Base-by-base conservation (phyloP, 2,888 invertebrate genomes). In the Dimorphilus gyrociliatus region DNA sequence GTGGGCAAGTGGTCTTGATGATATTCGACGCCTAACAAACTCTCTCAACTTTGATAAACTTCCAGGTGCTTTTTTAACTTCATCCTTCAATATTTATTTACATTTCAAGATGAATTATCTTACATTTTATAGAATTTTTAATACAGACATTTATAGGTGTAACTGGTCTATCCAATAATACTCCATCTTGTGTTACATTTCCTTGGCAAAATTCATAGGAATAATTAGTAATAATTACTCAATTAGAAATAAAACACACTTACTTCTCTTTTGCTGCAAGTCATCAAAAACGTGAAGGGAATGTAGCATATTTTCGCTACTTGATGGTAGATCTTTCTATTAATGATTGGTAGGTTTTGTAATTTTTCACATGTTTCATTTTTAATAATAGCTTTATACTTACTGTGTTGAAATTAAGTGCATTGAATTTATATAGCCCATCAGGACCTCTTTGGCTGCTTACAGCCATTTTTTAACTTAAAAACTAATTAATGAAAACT, bases 121-220 rank as follows among this genome's bases (percentile, higher is more conserved):
- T n/a, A n/a, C n/a, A n/a, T n/a, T 10, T 10, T 21, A 21, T 21
- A 10, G 8, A 10, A 13, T 6, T 7, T 31, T 12, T 12, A 4
- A 10, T 25, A 40, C 53, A 45, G 38, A 55, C 55, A 48, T 55
- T 44, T 25, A 55, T 53, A 2, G 55, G 54, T 21, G 55, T 55
- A 10, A 51, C 46, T 25, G 55, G 54, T 32, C 55, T 38, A 28
- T 55, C 53, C 33, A 55, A 31, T 16, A 45, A 44, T 14, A 52
- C 29, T 12, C 38, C 38, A 19, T 45, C 41, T 18, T 40, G 38
- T 25, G 43, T n/a, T n/a, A n/a, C n/a, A n/a, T n/a, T n/a, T n/a
- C n/a, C n/a, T n/a, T n/a, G n/a, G n/a, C n/a, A n/a, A n/a, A n/a
- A n/a, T n/a, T n/a, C n/a, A n/a, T n/a, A n/a, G n/a, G n/a, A n/a